Conservation (phyloP, 2,888 invertebrate species). For the Biston stratarius region DNA sequence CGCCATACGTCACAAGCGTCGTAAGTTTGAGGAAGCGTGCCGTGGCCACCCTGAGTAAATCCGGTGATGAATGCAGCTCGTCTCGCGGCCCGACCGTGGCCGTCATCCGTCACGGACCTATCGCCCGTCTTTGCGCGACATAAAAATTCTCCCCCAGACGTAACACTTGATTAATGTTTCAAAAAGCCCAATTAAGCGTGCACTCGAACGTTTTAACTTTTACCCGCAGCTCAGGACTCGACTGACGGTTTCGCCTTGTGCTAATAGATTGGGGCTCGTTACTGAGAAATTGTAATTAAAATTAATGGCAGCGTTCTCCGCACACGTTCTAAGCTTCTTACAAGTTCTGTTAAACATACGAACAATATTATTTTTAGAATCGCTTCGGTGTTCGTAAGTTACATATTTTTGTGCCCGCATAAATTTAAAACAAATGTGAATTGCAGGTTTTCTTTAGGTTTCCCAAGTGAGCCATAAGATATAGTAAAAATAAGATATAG, state of each 20-base stretch:
- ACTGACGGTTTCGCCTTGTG: conserved; percentile 44
- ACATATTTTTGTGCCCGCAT: neutral
- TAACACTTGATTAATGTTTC: conserved; percentile 82
- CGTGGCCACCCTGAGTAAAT: conserved; percentile 47
- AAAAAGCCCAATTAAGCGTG: conserved; percentile 83
- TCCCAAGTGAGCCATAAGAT: conserved; percentile 31
- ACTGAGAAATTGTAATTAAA: conserved; percentile 41
- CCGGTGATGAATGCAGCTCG: conserved; percentile 70
- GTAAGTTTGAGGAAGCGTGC: conserved; percentile 34
- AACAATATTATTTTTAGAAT: neutral
- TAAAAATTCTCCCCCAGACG: conserved; percentile 79
- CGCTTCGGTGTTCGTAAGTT: neutral
- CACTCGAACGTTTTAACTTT: conserved; percentile 74
- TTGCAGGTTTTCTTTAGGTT: conserved; percentile 10
- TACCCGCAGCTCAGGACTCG: conserved; percentile 56
- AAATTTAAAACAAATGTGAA: conserved; percentile 6
- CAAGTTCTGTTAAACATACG: conserved; percentile 7
- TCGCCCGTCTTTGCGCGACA: conserved; percentile 65
- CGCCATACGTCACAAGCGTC: conserved; percentile 7
- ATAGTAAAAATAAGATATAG: conserved; percentile 28
- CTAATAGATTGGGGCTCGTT: conserved; percentile 44
- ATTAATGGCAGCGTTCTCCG: conserved; percentile 32
- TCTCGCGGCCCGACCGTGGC: conserved; percentile 59
- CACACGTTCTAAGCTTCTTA: conserved; percentile 15
- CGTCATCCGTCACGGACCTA: conserved; percentile 74